Percentiles rank a stretch among this genome's conserved stretches.
These are phyloP conservation scores for Meda fulgida DNA, from an alignment of 2,797 vertebrate species.

Conservation along the genomic window DNA sequence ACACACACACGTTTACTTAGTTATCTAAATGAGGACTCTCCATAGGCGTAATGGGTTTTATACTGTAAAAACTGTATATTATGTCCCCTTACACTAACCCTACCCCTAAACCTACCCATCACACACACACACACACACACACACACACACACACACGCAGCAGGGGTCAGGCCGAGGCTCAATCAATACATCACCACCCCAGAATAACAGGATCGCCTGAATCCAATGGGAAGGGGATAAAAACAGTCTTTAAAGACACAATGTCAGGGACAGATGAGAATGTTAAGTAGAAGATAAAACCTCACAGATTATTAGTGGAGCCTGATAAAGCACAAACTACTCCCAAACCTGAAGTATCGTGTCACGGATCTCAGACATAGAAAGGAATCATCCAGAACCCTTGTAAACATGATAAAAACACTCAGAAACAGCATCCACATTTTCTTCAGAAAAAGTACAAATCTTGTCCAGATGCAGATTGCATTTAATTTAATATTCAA, in stretches of 20 bases:
- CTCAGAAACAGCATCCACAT: no score
- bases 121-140: not conserved
- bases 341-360: not conserved
- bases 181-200: conserved; percentile 30
- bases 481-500: no score
- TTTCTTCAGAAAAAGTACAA: no score
- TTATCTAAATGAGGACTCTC: conserved; percentile 8
- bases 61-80: no score
- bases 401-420: no score
- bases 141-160: no score
- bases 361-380: no score
- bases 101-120: not conserved
- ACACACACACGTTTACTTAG: no score
- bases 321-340: not conserved
- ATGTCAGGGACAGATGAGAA: not conserved
- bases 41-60: no score
- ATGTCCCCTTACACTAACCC: no score
- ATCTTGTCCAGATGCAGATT: no score
- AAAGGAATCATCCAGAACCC: no score
- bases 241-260: not conserved
- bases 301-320: not conserved
- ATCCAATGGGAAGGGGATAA: not conserved
- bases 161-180: not conserved
- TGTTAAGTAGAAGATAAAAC: not conserved
- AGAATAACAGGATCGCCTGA: not conserved